Evolutionary conservation across 2,113 vertebrate genomes (phyloP).

Genomic region (Kryptolebias marmoratus): DNA sequence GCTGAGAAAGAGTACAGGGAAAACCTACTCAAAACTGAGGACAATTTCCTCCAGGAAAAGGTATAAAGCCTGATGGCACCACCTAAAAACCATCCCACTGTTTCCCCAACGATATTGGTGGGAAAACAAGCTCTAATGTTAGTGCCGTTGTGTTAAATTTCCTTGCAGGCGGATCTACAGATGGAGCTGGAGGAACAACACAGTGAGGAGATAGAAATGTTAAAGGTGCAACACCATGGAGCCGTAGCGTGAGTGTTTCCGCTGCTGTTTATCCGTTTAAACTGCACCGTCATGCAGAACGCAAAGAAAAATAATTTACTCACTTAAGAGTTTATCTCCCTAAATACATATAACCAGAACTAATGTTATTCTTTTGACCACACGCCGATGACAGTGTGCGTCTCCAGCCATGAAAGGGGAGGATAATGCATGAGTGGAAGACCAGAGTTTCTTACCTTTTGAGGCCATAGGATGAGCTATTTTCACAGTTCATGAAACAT

Average conservation of each 20-base stretch:
- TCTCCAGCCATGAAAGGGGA: slow-evolving; percentile 47
- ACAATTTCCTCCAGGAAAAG: slow-evolving; percentile 87
- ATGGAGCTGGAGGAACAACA: slow-evolving; percentile 80
- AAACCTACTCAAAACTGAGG: slow-evolving; percentile 80
- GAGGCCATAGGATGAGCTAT: slow-evolving; percentile 59
- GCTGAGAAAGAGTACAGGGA: slow-evolving; percentile 82
- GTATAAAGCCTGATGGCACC: slow-evolving; percentile 61
- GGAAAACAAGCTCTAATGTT: not conserved
- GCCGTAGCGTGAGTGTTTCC: slow-evolving; percentile 84
- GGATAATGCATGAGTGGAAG: slow-evolving; percentile 38
- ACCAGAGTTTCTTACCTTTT: slow-evolving; percentile 67
- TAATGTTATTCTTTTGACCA: slow-evolving; percentile 69
- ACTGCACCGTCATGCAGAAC: slow-evolving; percentile 55
- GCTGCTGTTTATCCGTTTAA: slow-evolving; percentile 61
- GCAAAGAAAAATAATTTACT: slow-evolving; percentile 55
- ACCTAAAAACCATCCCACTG: not conserved
- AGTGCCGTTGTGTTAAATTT: slow-evolving; percentile 27
- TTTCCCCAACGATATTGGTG: not conserved
- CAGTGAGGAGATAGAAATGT: slow-evolving; percentile 64
- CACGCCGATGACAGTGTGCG: slow-evolving; percentile 65
- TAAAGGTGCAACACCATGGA: slow-evolving; percentile 83
- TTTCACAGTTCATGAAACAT: slow-evolving; percentile 59
- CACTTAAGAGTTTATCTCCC: slow-evolving; percentile 32
- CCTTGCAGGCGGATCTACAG: slow-evolving; percentile 81
- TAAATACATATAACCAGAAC: slow-evolving; percentile 48